A percentile compares a stretch with the other conserved stretches of the same genome.
Conservation (phyloP, 2,113 vertebrate genomes). For the Barbus barbus region DNA sequence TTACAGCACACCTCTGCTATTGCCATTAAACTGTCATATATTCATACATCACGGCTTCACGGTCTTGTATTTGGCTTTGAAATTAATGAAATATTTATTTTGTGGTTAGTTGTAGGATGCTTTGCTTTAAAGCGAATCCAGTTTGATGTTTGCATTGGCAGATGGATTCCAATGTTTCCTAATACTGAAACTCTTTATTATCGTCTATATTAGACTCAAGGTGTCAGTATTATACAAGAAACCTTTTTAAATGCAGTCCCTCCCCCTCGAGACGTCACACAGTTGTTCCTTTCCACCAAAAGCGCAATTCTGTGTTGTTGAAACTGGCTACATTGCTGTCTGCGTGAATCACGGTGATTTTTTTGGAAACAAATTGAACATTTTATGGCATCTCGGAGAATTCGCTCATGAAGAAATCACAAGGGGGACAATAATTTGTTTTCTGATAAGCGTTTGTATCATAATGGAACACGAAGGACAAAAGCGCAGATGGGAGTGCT, state of each 20-base stretch:
- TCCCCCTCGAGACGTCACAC: not conserved
- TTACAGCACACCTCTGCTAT: not conserved
- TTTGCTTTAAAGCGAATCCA: too few relatives aligned
- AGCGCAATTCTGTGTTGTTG: not conserved
- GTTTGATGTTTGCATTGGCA: too few relatives aligned
- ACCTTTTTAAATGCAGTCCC: not conserved
- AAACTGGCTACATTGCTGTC: not conserved
- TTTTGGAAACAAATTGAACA: not conserved
- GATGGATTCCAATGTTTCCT: not conserved
- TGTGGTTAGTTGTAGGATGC: too few relatives aligned
- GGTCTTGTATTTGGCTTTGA: not conserved
- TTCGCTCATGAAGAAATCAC: not conserved
- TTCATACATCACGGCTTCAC: not conserved
- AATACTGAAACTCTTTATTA: not conserved
- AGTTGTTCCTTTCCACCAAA: not conserved
- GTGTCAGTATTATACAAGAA: constrained; percentile 42
- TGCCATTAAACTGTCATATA: not conserved
- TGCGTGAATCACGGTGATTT: not conserved
- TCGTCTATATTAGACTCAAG: not conserved
- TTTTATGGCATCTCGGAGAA: not conserved
- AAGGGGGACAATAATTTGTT: not conserved
- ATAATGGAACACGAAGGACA: constrained; percentile 24
- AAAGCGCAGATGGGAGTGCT: constrained; percentile 19
- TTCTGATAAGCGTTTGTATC: not conserved
- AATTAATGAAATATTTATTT: not conserved